Base-by-base conservation (phyloP, 2,113 vertebrate genomes). In the Isurus oxyrinchus region DNA sequence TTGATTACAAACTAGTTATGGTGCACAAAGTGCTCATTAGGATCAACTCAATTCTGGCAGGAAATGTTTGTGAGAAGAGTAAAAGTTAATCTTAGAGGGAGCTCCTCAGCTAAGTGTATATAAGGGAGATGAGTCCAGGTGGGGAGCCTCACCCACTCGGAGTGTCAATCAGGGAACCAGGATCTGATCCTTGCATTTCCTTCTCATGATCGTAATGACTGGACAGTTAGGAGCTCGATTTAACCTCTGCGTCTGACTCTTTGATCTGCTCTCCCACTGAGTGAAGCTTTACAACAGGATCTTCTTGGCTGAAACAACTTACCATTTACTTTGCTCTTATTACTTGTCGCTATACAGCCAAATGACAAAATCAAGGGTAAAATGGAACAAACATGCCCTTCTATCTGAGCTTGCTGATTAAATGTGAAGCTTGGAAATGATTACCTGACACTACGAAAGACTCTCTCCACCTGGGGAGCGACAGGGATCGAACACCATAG, bases 381-480 rank as follows among this genome's bases (percentile, higher is more conserved):
- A 55, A 5, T 55, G 27, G 49, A 72, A 31, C 21, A 49, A 27
- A 10, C n/a, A 31, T 5, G 2, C 10, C 40, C 49, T 76, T 53
- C 19, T 25, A 25, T 35, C 13, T 76, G 31, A 59, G 49, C 5
- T 40, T 19, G 49, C 27, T 11, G 11, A 96, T 69, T 44, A 2
- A 35, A 14, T 31, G 16, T 35, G 49, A 23, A 49, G 59, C 13
- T 57, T 2, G 44, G 35, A 27, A 23, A 53, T n/a, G 31, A 2
- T 19, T 98, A 99, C 99, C 99, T 98, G 98, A 98, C 96, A 99
- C 97, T 0, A 98, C 97, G 96, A 99, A 99, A 21, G 99, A 99
- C 59, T 99, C 99, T 97, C 98, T 98, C 99, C 99, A 99, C 81
- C 98, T 99, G 0, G 99, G 98, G 3, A 99, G 97, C 0, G 99